Base-by-base conservation (phyloP, 2,797 vertebrate genomes). In the Phoeniculus purpureus region DNA sequence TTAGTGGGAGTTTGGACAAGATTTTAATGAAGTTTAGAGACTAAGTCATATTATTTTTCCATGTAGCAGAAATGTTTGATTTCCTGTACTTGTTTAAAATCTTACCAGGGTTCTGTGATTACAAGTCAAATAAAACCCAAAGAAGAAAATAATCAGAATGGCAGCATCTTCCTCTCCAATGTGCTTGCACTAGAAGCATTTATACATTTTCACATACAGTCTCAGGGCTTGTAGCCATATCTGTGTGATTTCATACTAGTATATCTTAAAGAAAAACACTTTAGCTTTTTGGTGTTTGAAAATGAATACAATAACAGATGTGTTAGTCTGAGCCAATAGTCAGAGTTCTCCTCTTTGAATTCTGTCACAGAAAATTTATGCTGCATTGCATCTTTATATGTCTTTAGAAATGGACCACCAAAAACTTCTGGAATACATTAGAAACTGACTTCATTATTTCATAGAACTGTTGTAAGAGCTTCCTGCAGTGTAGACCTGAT, bases 381-480 rank as follows among this genome's bases (percentile, higher is more conserved):
- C 19, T 5, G 1, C 21, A 4, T 73, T 71, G 3, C 5, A 79
- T 60, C 58, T 76, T 79, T 47, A 23, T 52, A 32, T 54, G 18
- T 10, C 26, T 56, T 79, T 75, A 76, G 45, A 94, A 86, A 79
- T 32, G 58, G 47, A 54, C 15, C 25, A 50, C 25, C 14, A 67
- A 71, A 85, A 85, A 93, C 50, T 76, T 64, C 86, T 34, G 50
- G 58, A 87, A 90, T 87, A 10, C 21, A 54, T 68, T 34, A 37
- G 15, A 71, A 90, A 80, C 47, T 10, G 65, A 51, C 43, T 61
- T 92, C n/a, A 58, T 89, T 80, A 81, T 85, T 87, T 85, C 58
- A 10, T 66, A 66, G 66, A 76, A 27, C 3, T 65, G 5, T 43
- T 73, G 19, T 37, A 66, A 81, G 59, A 81, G 4, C 18, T 92